Evolutionary conservation across 2,888 invertebrate species (phyloP).

Genomic region (Zaprionus obscuricornis): DNA sequence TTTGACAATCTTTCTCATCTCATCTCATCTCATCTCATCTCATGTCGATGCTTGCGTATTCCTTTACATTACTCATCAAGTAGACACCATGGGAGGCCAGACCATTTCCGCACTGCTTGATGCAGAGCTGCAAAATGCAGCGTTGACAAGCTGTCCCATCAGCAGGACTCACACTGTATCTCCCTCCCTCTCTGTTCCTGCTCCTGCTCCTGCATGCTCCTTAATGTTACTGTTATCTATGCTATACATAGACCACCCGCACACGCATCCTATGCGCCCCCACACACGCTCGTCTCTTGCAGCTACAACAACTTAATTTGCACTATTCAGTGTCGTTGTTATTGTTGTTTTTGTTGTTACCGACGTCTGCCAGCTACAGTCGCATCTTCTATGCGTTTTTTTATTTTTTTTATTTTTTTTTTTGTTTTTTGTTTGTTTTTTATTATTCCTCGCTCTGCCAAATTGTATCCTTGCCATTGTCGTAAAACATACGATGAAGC

Average conservation of each 20-base stretch:
- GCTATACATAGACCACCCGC: background rate
- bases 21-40: too few relatives aligned
- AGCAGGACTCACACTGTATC: slow-evolving; percentile 22
- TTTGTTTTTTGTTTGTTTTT: slow-evolving; percentile 32
- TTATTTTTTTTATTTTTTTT: background rate
- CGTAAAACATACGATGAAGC: slow-evolving; percentile 64
- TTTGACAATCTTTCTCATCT: slow-evolving; percentile 13
- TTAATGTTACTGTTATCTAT: too few relatives aligned
- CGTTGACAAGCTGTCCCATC: slow-evolving; percentile 64
- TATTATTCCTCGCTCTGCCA: slow-evolving; percentile 66
- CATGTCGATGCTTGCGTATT: slow-evolving; percentile 27
- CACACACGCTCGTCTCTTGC: background rate
- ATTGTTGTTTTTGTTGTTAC: slow-evolving; percentile 9
- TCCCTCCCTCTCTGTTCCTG: background rate
- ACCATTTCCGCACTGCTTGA: slow-evolving; percentile 42
- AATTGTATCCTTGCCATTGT: slow-evolving; percentile 73
- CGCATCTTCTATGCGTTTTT: too few relatives aligned
- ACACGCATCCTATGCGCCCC: background rate
- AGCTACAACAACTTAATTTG: slow-evolving; percentile 69
- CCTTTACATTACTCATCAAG: slow-evolving; percentile 47
- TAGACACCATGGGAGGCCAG: slow-evolving; percentile 43
- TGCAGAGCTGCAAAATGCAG: slow-evolving; percentile 62
- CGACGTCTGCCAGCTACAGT: slow-evolving; percentile 34
- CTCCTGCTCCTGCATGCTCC: too few relatives aligned
- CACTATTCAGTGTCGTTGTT: slow-evolving; percentile 63